These are phyloP conservation scores for Bembecia ichneumoniformis DNA, from an alignment of 2,888 invertebrate species.

Conservation along the genomic window DNA sequence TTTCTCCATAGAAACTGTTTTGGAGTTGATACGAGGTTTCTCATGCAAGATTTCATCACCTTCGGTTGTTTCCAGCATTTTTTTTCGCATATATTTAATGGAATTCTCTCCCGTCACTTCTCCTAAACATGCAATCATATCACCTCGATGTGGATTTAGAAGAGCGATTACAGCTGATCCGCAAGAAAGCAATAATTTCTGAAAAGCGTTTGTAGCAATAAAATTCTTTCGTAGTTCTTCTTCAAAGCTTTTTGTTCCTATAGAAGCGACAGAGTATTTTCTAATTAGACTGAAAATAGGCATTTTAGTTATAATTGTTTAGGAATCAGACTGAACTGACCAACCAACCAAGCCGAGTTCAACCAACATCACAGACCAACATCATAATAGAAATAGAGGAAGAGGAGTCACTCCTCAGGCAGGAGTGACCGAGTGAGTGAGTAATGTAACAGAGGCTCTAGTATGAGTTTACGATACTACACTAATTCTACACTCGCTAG, in stretches of 20 bases:
- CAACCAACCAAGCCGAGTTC: too few relatives aligned
- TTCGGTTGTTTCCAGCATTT: conserved; percentile 84
- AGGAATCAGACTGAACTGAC: too few relatives aligned
- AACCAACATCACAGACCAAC: too few relatives aligned
- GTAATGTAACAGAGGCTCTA: too few relatives aligned
- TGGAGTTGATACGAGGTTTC: conserved; percentile 89
- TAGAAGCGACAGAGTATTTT: conserved; percentile 17
- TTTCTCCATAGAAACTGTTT: conserved; percentile 81
- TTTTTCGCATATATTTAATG: conserved; percentile 77
- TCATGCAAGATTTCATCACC: conserved; percentile 82
- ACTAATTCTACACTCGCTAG: too few relatives aligned
- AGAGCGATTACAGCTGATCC: conserved; percentile 91
- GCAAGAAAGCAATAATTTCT: conserved; percentile 82
- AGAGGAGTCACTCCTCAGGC: too few relatives aligned
- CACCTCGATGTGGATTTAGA: conserved; percentile 83
- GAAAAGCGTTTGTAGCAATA: conserved; percentile 78
- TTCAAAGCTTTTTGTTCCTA: conserved; percentile 50
- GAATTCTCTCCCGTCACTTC: conserved; percentile 88
- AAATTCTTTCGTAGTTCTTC: conserved; percentile 76
- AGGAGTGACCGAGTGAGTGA: too few relatives aligned
- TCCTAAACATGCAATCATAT: conserved; percentile 95
- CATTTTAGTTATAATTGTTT: conserved; percentile 16
- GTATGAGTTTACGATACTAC: too few relatives aligned
- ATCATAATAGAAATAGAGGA: too few relatives aligned
- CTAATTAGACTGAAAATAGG: conserved; percentile 17